Percentiles rank a stretch among this genome's conserved stretches.
Evolutionary conservation across 2,888 invertebrate species (phyloP).

Genomic region (Noctuana brunneofusca): DNA sequence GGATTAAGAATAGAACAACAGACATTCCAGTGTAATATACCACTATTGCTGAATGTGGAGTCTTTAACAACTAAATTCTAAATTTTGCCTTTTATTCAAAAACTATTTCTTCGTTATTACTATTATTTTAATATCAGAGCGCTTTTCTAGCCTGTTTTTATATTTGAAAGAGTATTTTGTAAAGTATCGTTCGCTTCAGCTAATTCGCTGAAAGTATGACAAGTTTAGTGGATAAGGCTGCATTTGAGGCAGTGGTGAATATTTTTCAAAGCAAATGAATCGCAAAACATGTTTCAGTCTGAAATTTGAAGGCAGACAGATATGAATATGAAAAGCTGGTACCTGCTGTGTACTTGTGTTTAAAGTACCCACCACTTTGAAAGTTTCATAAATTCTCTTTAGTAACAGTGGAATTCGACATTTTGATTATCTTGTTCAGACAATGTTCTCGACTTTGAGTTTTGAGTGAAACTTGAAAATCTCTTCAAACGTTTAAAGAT

Average conservation of each 20-base stretch:
- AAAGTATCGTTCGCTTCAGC: background rate
- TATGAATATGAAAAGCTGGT: background rate
- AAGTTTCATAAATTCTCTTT: background rate
- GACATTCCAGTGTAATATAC: no score
- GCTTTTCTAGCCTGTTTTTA: no score
- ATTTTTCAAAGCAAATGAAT: constrained; percentile 11
- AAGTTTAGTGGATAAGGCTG: constrained; percentile 1
- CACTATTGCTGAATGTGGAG: no score
- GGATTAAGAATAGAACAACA: no score
- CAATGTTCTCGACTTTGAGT: background rate
- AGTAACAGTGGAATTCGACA: background rate
- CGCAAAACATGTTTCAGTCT: constrained; percentile 6
- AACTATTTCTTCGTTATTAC: no score
- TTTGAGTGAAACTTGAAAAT: background rate
- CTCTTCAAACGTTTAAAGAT: no score
- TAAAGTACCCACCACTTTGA: no score
- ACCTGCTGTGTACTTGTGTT: no score
- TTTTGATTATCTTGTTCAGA: background rate
- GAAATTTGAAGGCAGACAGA: constrained; percentile 6
- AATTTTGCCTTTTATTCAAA: no score
- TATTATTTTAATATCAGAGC: no score
- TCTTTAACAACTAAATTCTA: no score
- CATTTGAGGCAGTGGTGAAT: constrained; percentile 1
- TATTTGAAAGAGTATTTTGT: background rate
- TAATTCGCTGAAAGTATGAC: background rate